phyloP scores from a whole-genome alignment of 2,113 vertebrate genomes.

The Stomatorhinus ivindoensis region DNA sequence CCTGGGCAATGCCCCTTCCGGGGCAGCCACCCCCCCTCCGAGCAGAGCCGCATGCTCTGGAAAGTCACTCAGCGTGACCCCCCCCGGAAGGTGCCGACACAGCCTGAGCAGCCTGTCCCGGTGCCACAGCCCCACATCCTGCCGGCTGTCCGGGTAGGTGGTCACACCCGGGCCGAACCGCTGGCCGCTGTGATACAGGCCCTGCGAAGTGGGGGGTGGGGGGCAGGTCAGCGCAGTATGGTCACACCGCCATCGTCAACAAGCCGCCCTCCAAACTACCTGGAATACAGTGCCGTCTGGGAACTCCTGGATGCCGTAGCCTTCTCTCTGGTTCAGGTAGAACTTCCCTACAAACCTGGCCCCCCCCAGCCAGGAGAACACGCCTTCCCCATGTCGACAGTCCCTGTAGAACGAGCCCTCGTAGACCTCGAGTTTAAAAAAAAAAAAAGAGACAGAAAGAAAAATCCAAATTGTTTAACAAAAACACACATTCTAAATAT shows the following conservation, averaged over 20 bases:
- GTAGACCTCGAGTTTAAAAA: conserved; percentile 56
- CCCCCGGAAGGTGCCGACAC: conserved; percentile 42
- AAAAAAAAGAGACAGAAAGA: not conserved
- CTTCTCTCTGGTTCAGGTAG: conserved; percentile 75
- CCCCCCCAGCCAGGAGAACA: conserved; percentile 66
- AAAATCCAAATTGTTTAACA: not conserved
- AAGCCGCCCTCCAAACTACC: conserved; percentile 45
- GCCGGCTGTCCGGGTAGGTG: conserved; percentile 55
- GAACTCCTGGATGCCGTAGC: conserved; percentile 64
- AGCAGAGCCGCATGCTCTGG: conserved; percentile 42
- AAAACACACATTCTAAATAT: not conserved
- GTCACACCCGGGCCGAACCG: conserved; percentile 73
- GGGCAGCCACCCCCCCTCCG: not conserved
- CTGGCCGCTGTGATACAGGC: conserved; percentile 66
- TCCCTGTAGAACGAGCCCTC: conserved; percentile 71
- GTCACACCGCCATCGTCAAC: too few species aligned
- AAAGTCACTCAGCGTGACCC: conserved; percentile 54
- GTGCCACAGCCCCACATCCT: conserved; percentile 77
- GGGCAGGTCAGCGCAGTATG: not conserved
- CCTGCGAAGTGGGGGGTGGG: conserved; percentile 46
- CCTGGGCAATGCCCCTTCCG: not conserved
- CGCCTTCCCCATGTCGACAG: conserved; percentile 65
- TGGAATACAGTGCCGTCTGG: conserved; percentile 61
- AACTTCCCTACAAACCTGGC: conserved; percentile 69
- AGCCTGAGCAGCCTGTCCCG: conserved; percentile 59